phyloP scores from a whole-genome alignment of 30 jellyfish, hydroid and myxozoan species.

The Aurelia coerulea region DNA sequence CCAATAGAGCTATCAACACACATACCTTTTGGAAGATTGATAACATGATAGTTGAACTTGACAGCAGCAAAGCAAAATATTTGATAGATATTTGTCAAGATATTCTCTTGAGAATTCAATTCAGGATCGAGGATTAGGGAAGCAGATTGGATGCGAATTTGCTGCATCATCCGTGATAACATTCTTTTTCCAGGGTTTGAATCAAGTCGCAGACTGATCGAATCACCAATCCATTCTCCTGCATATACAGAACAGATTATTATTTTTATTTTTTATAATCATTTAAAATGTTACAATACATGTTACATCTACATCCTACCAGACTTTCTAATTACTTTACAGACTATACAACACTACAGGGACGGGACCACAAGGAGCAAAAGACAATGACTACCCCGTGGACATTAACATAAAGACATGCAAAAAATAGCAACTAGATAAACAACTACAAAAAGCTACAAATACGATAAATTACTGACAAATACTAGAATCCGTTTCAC shows the following conservation, averaged over 20 bases:
- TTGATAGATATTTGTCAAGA: constrained; percentile 63
- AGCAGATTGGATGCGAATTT: constrained; percentile 55
- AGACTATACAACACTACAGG: too few species aligned
- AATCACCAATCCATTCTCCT: constrained; percentile 80
- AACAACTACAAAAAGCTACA: too few species aligned
- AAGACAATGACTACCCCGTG: too few species aligned
- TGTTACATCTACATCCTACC: too few species aligned
- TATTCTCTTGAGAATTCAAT: constrained; percentile 44
- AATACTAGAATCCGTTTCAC: too few species aligned
- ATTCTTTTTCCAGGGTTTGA: constrained; percentile 73
- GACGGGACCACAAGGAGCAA: too few species aligned
- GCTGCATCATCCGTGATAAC: constrained; percentile 56
- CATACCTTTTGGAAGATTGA: constrained; percentile 37
- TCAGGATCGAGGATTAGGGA: constrained; percentile 65
- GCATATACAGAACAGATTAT: not conserved
- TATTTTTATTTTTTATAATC: not conserved
- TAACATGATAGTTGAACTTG: constrained; percentile 40
- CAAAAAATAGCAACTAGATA: too few species aligned
- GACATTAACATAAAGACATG: too few species aligned
- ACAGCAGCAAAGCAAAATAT: constrained; percentile 64
- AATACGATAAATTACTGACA: too few species aligned
- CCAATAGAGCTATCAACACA: too few species aligned
- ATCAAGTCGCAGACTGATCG: constrained; percentile 58
- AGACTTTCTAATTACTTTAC: too few species aligned
- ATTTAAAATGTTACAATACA: too few species aligned